Conservation (phyloP, 1,140 invertebrate genomes). For the Caenorhabditis latens region DNA sequence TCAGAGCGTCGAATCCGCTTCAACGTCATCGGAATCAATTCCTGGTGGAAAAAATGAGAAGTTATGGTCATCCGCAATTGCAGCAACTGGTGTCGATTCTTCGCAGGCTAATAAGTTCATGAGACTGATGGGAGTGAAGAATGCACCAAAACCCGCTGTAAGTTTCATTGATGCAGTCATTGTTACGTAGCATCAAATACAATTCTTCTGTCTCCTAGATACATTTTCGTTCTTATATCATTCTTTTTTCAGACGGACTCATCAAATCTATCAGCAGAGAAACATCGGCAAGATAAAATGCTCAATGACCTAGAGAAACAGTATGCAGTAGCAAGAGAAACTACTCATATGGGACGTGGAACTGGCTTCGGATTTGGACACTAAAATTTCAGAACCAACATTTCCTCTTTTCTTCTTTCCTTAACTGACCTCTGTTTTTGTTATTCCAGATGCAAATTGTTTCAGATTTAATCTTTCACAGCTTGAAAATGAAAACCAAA, state of each 20-base stretch:
- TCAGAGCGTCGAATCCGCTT: background rate
- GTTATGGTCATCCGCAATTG: constrained; percentile 61
- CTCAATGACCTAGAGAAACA: constrained; percentile 62
- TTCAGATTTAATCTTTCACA: background rate
- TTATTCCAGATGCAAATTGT: background rate
- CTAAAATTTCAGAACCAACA: background rate
- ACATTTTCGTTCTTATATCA: background rate
- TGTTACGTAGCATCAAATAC: no score
- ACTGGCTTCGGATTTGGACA: constrained; percentile 62
- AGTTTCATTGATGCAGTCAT: background rate
- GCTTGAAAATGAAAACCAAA: constrained; percentile 32
- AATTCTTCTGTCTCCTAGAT: background rate
- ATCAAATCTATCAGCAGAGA: constrained; percentile 46
- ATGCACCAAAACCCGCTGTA: constrained; percentile 50
- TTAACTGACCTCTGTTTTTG: constrained; percentile 1
- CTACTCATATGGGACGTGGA: constrained; percentile 64
- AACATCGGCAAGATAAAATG: constrained; percentile 63
- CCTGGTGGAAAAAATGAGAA: constrained; percentile 53
- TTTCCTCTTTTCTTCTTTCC: background rate
- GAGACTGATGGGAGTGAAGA: constrained; percentile 65
- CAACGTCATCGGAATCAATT: background rate
- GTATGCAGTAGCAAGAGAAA: constrained; percentile 61
- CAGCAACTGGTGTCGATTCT: constrained; percentile 58
- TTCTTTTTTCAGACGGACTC: constrained; percentile 14
- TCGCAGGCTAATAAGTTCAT: constrained; percentile 62